Base-by-base conservation (phyloP, 2,888 invertebrate genomes). In the Macaria liturata region DNA sequence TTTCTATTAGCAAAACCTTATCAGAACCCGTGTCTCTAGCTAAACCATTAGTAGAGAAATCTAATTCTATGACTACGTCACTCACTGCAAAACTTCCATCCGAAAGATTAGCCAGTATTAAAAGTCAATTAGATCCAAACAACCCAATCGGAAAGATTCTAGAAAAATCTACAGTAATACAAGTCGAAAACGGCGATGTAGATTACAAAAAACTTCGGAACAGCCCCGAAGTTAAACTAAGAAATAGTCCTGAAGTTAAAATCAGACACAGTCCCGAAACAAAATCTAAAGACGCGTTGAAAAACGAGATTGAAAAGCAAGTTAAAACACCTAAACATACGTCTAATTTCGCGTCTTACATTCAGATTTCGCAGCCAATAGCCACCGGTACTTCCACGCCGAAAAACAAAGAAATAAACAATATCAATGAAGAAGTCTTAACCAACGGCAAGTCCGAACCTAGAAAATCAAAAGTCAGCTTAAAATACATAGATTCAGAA, bases 291-390 rank as follows among this genome's bases (percentile, higher is more conserved):
- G 83, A 86, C 60, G 71, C 73, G 9, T 64, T 90, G 6, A 87
- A 85, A 68, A 88, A 80, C 49, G 88, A 88, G 66, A 86, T 89
- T 51, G 87, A 90, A 55, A 91, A 91, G 61, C 89, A 90, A 68
- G 85, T 89, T 0, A 90, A 88, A 70, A 75, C 83, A 8, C 88
- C 90, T 9, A 93, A 92, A 73, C 93, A 93, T 51, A 92, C 93
- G 4, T 93, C 93, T 66, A 93, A 94, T 78, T 93, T 93, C 75
- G 93, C 94, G 57, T 94, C 94, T 54, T 94, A 93, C 75, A 94
- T 94, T 71, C 93, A 93, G 72, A 91, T 91, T 60, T 92, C 92
- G 4, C 90, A 91, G 69, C 91, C 92, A 0, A 76, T 91, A 59
- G 87, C 91, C 0, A 88, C 92, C 9, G 92, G 92, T 3, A 81